phyloP scores from a whole-genome alignment of 1,140 invertebrate genomes.

The Neuroterus valhalla region DNA sequence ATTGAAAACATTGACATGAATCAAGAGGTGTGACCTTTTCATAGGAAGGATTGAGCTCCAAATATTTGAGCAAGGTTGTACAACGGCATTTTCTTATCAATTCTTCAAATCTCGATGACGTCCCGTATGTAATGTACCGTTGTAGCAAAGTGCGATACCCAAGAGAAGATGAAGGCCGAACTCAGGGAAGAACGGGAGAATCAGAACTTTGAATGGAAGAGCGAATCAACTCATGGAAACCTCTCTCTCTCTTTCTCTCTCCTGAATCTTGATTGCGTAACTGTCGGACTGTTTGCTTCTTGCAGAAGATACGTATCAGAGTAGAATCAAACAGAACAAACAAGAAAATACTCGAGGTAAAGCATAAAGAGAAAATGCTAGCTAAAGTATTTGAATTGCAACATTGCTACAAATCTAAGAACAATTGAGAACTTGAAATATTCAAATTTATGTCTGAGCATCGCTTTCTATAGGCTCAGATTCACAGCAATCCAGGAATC shows the following conservation, averaged over 20 bases:
- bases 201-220: constrained; percentile 49
- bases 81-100: constrained; percentile 7
- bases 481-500: not conserved
- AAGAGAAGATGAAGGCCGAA: not conserved
- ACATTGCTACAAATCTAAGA: not conserved
- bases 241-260: constrained; percentile 32
- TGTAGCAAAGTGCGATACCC: constrained; percentile 37
- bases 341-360: constrained; percentile 6
- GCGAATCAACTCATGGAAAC: constrained; percentile 55
- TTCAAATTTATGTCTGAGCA: constrained; percentile 13
- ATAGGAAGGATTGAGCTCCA: not conserved
- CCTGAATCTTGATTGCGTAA: constrained; percentile 56
- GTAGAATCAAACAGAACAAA: constrained; percentile 24
- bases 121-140: constrained; percentile 49
- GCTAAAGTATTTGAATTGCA: not conserved
- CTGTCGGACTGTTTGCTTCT: constrained; percentile 56
- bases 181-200: constrained; percentile 28
- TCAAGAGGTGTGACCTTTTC: too few species aligned
- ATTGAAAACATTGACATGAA: too few species aligned
- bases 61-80: not conserved
- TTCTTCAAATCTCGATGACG: constrained; percentile 6
- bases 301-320: constrained; percentile 46
- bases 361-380: too few species aligned
- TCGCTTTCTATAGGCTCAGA: not conserved
- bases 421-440: constrained; percentile 17